These are phyloP conservation scores for Gibbula magus DNA, from an alignment of 2,888 invertebrate species.

Conservation along the genomic window DNA sequence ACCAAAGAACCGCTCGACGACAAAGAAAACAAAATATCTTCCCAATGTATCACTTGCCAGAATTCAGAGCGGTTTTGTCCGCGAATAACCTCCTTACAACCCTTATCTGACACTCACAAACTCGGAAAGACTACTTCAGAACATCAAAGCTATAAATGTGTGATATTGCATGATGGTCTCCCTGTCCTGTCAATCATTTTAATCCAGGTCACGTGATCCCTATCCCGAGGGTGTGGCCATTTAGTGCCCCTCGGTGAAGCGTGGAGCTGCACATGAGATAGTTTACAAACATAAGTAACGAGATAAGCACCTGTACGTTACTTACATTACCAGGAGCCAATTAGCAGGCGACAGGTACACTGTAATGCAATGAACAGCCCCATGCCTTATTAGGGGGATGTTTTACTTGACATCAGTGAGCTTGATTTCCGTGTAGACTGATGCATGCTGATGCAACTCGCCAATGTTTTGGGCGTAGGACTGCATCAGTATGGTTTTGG, in stretches of 20 bases:
- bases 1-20: no score
- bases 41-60: not conserved
- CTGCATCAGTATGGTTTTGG: no score
- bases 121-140: not conserved
- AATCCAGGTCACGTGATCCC: constrained; percentile 13
- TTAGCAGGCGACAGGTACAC: no score
- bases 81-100: not conserved
- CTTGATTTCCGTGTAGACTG: no score
- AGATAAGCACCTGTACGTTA: not conserved
- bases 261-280: not conserved
- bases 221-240: constrained; percentile 14
- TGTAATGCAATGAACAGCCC: no score
- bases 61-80: not conserved
- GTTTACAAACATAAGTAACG: constrained; percentile 1
- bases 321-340: no score
- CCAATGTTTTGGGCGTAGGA: no score
- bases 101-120: not conserved
- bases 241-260: not conserved
- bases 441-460: no score
- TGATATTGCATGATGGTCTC: not conserved
- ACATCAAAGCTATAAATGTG: constrained; percentile 13
- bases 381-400: no score
- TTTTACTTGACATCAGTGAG: no score
- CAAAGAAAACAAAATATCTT: no score
- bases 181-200: constrained; percentile 20